phyloP scores from a whole-genome alignment of 2,888 invertebrate genomes.

The Rotaria sp. region DNA sequence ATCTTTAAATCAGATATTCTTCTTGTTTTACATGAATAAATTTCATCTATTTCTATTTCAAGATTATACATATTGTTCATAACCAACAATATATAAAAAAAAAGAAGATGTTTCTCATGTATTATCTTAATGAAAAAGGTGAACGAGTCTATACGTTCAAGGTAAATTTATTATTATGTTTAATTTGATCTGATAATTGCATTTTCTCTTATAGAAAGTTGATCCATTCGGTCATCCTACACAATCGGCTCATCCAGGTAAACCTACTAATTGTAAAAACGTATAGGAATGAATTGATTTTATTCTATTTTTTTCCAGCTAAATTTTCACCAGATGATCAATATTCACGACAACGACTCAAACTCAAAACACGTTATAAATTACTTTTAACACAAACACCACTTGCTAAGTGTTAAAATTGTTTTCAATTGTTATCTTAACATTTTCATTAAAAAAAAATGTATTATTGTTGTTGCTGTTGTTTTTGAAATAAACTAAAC shows the following conservation, averaged over 20 bases:
- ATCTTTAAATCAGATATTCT: too few species aligned
- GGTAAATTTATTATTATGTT: slow-evolving; percentile 58
- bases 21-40: neutral
- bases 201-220: slow-evolving; percentile 63
- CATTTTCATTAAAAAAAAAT: neutral
- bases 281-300: neutral
- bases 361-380: slow-evolving; percentile 79
- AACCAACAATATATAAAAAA: neutral
- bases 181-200: slow-evolving; percentile 40
- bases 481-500: neutral
- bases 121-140: slow-evolving; percentile 69
- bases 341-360: slow-evolving; percentile 78
- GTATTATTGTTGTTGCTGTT: neutral
- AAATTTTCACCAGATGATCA: slow-evolving; percentile 91
- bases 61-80: neutral
- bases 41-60: too few species aligned
- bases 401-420: slow-evolving; percentile 42
- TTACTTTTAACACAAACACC: slow-evolving; percentile 77
- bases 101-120: slow-evolving; percentile 67
- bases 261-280: slow-evolving; percentile 55
- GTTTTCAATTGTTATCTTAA: neutral
- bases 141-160: slow-evolving; percentile 77
- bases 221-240: slow-evolving; percentile 74
- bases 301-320: slow-evolving; percentile 61
- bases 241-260: slow-evolving; percentile 66